Evolutionary conservation across 1,140 invertebrate species (phyloP), one percentile per base, ranked within the genome.

Genomic region (Odontomachus brunneus): DNA sequence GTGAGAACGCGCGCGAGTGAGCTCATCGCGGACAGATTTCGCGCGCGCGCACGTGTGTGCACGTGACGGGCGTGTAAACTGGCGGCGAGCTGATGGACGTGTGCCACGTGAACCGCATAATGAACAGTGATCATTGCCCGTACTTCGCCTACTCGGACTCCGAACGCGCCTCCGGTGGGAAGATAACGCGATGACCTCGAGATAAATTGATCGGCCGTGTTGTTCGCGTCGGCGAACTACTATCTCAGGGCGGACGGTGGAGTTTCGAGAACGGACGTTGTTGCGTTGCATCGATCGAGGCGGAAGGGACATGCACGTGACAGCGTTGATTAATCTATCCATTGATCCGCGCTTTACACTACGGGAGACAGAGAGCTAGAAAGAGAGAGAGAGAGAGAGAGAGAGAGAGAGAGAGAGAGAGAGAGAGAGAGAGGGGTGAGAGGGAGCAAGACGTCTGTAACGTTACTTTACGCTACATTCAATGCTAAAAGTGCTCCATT

Each of bases 61-160:
- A 75, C 87, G 83, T 88, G 85, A 87, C 85, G 71, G 55, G 85
- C 63, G 74, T 88, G 85, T 74, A 88, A 88, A 84, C 38, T 44
- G 69, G 57, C 60, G 26, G 51, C 73, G 33, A 80, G 53, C 71
- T 86, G 88, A 89, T 86, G 88, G 88, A 89, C 87, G 78, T 86
- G 87, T 76, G 82, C 87, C 87, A 89, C 88, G 88, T 89, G 88
- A 88, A 84, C 63, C 80, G 87, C 87, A 89, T 89, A 89, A 89
- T 81, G 84, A 89, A 78, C 38, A 71, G 71, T 63, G 87, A 89
- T 89, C 83, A 75, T 89, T 86, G 87, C 53, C 84, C 75, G 84
- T 63, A 59, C 71, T 82, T 85, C 87, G 88, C 84, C 87, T 78
- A 89, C 88, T 69, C 83, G 72, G 53, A 74, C 65, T 82, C 75